These are phyloP conservation scores for Pedicia rivosa DNA, from an alignment of 2,888 invertebrate species.

Conservation along the genomic window DNA sequence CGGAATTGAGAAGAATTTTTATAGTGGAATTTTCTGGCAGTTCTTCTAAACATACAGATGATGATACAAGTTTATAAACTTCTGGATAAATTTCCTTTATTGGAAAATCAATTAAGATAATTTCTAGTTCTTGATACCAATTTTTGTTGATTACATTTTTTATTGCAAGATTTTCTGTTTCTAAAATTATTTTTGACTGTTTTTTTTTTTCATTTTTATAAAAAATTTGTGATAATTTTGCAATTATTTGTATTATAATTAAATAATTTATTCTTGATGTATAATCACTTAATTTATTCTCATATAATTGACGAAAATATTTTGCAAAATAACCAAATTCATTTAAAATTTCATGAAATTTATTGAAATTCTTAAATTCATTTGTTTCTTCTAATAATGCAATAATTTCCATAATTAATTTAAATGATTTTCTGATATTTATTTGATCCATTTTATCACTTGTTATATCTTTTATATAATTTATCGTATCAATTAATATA, in stretches of 20 bases:
- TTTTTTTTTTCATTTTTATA: not conserved
- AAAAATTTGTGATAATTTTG: not conserved
- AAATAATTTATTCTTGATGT: not conserved
- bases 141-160: not conserved
- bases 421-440: not conserved
- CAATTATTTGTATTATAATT: not conserved
- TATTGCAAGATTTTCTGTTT: not conserved
- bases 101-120: conserved; percentile 14
- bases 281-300: not conserved
- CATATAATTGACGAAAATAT: too few species aligned
- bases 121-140: conserved; percentile 12
- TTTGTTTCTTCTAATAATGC: too few species aligned
- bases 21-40: conserved; percentile 8
- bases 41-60: conserved; percentile 8
- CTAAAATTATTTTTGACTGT: not conserved
- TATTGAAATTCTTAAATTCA: too few species aligned
- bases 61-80: conserved; percentile 11
- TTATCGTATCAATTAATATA: not conserved
- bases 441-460: too few species aligned
- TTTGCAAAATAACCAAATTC: too few species aligned
- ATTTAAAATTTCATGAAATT: too few species aligned
- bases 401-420: not conserved
- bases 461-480: too few species aligned
- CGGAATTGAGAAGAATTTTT: conserved; percentile 13
- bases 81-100: conserved; percentile 13